phyloP scores from a whole-genome alignment of 2,113 vertebrate species.

The Equus quagga region DNA sequence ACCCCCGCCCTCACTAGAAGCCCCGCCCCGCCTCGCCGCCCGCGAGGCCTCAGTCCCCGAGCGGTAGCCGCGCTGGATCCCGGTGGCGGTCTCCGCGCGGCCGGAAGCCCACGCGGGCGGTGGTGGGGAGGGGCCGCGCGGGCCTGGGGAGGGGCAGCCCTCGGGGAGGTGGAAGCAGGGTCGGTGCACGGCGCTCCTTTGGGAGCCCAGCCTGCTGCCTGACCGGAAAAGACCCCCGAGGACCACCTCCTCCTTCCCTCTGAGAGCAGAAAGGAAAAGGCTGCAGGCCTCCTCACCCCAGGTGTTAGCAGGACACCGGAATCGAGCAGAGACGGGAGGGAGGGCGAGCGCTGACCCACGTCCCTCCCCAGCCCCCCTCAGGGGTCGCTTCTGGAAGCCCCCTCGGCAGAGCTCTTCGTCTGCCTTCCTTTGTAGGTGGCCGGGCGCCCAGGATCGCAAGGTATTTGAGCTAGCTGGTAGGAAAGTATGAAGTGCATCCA shows the following conservation, averaged over 20 bases:
- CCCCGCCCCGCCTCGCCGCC: not conserved
- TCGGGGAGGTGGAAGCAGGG: not conserved
- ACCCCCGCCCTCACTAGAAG: not conserved
- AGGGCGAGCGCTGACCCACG: not conserved
- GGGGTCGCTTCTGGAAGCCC: not conserved
- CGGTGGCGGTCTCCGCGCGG: fast-evolving
- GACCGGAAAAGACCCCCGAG: not conserved
- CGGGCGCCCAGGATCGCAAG: not conserved
- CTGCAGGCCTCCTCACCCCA: not conserved
- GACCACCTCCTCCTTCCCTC: not conserved
- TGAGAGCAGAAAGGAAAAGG: not conserved
- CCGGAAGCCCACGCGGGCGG: not conserved
- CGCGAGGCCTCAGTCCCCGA: not conserved
- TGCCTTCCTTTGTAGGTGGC: not conserved
- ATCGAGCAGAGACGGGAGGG: not conserved
- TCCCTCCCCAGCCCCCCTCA: not conserved
- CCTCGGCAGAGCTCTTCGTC: not conserved
- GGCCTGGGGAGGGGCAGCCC: fast-evolving
- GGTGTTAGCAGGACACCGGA: not conserved
- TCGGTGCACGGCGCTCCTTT: not conserved
- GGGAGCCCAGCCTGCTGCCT: fast-evolving
- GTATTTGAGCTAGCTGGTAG: not conserved
- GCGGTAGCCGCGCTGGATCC: fast-evolving
- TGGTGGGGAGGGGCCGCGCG: fast-evolving
- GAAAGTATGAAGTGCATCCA: not conserved